phyloP scores from a whole-genome alignment of 2,888 invertebrate genomes.

The Yponomeuta sedellus region DNA sequence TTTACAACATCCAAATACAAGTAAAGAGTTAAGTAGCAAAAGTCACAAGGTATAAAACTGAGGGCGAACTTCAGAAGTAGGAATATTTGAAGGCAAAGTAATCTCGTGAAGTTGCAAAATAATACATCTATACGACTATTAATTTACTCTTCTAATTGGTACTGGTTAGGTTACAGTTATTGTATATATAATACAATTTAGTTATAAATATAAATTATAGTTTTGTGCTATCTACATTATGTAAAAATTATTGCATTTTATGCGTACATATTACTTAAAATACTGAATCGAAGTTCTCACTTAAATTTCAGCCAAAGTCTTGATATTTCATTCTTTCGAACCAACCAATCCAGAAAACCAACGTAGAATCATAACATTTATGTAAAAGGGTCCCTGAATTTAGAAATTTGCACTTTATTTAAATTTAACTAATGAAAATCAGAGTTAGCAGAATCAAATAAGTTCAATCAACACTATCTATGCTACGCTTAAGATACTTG shows the following conservation, averaged over 20 bases:
- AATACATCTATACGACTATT: constrained; percentile 3
- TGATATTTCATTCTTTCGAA: constrained; percentile 2
- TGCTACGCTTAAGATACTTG: constrained; percentile 8
- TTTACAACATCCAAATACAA: neutral
- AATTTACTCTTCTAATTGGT: constrained; percentile 26
- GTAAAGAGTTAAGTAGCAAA: neutral
- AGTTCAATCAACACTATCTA: constrained; percentile 3
- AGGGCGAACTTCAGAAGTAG: neutral
- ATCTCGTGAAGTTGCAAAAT: neutral
- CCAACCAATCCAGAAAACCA: neutral
- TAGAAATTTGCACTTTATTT: constrained; percentile 18
- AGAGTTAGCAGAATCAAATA: neutral
- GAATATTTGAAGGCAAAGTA: neutral
- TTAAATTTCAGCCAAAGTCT: constrained; percentile 13
- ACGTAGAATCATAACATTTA: neutral
- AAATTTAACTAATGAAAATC: neutral
- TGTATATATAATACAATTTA: constrained; percentile 42
- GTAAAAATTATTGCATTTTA: constrained; percentile 57
- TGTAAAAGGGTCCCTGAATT: constrained; percentile 22
- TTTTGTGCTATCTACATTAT: constrained; percentile 50
- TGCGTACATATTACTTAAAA: constrained; percentile 37
- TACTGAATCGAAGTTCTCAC: constrained; percentile 17
- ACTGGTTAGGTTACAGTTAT: constrained; percentile 30
- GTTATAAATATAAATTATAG: constrained; percentile 26
- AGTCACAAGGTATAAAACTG: neutral